phyloP scores from a whole-genome alignment of 2,888 invertebrate genomes.

The Mythimna vitellina region DNA sequence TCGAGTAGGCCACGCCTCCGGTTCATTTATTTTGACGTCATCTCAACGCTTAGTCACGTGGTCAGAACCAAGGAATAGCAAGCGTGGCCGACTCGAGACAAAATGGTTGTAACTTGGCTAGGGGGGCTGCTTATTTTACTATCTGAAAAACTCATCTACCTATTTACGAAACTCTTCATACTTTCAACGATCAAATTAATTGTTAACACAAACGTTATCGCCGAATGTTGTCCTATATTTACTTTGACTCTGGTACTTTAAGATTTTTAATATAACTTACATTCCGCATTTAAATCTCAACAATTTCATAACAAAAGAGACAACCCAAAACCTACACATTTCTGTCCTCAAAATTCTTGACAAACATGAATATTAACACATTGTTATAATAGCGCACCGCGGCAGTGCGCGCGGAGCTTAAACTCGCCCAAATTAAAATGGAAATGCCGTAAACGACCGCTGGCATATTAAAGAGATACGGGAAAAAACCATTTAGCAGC shows the following conservation, averaged over 20 bases:
- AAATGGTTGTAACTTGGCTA: too few relatives aligned
- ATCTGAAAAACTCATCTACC: too few relatives aligned
- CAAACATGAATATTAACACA: conserved; percentile 57
- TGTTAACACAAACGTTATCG: background rate
- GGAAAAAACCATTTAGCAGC: conserved; percentile 69
- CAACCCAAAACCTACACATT: conserved; percentile 15
- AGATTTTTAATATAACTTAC: background rate
- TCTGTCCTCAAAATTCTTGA: conserved; percentile 43
- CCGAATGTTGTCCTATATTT: background rate
- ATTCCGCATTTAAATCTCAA: conserved; percentile 21
- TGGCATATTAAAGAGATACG: conserved; percentile 67
- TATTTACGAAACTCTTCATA: background rate
- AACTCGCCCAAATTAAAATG: conserved; percentile 74
- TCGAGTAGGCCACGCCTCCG: too few relatives aligned
- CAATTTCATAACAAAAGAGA: conserved; percentile 25
- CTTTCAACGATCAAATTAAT: background rate
- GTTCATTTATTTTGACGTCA: too few relatives aligned
- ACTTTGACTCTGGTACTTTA: background rate
- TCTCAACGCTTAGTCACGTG: too few relatives aligned
- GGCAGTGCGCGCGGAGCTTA: conserved; percentile 60
- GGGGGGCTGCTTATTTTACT: too few relatives aligned
- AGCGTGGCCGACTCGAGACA: too few relatives aligned
- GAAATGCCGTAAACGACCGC: conserved; percentile 69
- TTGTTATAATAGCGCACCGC: conserved; percentile 31
- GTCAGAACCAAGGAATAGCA: too few relatives aligned